Base-by-base conservation (phyloP, 2,113 vertebrate genomes). In the Nycticebus coucang region DNA sequence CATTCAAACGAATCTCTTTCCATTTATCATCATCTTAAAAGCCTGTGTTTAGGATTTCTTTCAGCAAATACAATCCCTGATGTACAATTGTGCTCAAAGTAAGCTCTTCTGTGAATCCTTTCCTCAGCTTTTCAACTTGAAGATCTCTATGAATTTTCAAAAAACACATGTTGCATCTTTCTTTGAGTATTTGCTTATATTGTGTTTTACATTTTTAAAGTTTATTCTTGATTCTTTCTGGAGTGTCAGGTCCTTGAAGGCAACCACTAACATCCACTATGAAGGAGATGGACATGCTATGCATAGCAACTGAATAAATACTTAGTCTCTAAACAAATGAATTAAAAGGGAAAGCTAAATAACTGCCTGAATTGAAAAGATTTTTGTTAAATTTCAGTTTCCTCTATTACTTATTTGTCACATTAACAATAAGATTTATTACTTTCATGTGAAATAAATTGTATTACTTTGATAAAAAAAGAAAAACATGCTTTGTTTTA, bases 241-340 rank as follows among this genome's bases (percentile, higher is more conserved):
- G 17, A 41, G 4, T 79, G 3, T 89, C n/a, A 55, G 55, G 55
- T 77, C 21, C 60, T 83, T 75, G 22, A 88, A 59, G 35, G n/a
- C 45, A 86, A 64, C 45, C 18, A 66, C 28, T 80, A 62, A 74
- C 35, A 14, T 57, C 18, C 11, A 57, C n/a, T 50, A n/a, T 81
- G 53, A 62, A 37, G 18, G 28, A 87, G 11, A 37, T n/a, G 11
- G 11, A 57, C 4, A 0, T 55, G 14, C 30, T 66, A 15, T 8
- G 18, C 0, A 13, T 24, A 82, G 19, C 12, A 68, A 75, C 12
- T 88, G 28, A 95, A 26, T 8, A 71, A 71, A 85, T 81, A 69
- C 7, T 62, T 86, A 53, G n/a, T 92, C 33, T 87, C 30, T 75
- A 80, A 93, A n/a, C 33, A 74, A 82, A 72, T 66, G 26, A 95